Evolutionary conservation across 2,888 invertebrate species (phyloP), one percentile per base, ranked within the genome.

Genomic region (Alsophila aescularia): DNA sequence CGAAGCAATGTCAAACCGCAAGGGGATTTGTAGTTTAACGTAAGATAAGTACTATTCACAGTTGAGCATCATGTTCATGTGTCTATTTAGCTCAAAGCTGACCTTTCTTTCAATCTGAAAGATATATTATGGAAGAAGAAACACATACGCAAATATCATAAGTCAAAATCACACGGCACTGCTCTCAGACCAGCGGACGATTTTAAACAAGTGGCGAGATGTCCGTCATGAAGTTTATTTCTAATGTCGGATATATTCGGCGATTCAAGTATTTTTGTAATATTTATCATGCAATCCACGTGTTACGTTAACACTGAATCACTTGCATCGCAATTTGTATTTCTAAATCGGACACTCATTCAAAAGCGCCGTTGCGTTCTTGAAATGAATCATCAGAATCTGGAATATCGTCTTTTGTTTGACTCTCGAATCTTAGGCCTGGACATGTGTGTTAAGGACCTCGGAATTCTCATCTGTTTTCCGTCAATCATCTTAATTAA

Each of bases 391-490:
- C 68, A 73, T 35, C 62, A 61, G 59, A 68, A 69, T 69, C 69
- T 72, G 69, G 63, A 66, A 62, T 68, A 67, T 60, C 54, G 69
- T 67, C 39, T 49, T 50, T 55, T 50, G 50, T 50, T 65, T 59
- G 58, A 60, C 67, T 64, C 47, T 61, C 60, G 47, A 42, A 34
- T 52, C 24, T 24, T 24, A 5, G 24, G 5, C 24, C 1, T 8
- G 29, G 10, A 39, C 51, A 75, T 70, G 60, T 73, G 44, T 71
- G 72, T 75, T 72, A 75, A 76, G 72, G 76, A 58, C 70, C 43
- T 37, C 52, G 62, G 55, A 58, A 61, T 66, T 66, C 62, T 67
- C 60, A 53, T 54, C 51, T 50, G 58, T 61, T 61, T 64, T 58
- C 51, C 66, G 66, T 77, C 67, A 62, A 68, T 70, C 67, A 69